These are phyloP conservation scores for Acrocera orbiculus DNA, from an alignment of 2,888 invertebrate species.

Conservation along the genomic window DNA sequence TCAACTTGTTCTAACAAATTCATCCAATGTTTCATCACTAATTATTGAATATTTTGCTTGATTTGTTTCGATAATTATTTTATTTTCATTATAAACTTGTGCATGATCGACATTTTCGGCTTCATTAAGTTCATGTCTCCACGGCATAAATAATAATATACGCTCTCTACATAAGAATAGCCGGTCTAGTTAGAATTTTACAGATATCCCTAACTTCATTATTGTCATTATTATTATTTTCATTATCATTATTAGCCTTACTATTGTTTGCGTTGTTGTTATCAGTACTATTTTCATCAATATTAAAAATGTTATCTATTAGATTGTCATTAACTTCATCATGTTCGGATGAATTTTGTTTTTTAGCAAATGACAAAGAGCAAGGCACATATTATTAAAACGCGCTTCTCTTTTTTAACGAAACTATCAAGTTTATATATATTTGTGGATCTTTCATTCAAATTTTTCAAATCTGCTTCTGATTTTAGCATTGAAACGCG, in stretches of 20 bases:
- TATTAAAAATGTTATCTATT: neutral
- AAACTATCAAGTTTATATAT: conserved; percentile 5
- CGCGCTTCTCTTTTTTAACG: conserved; percentile 1
- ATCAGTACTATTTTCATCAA: neutral
- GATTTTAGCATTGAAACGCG: conserved; percentile 6
- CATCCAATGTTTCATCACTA: neutral
- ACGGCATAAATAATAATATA: conserved; percentile 12
- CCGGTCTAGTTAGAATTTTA: neutral
- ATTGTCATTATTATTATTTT: neutral
- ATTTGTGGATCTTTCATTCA: conserved; percentile 3
- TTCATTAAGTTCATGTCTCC: conserved; percentile 11
- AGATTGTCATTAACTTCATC: neutral
- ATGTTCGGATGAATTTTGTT: neutral
- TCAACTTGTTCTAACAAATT: neutral
- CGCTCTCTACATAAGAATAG: conserved; percentile 7
- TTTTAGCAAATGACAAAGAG: too few relatives aligned
- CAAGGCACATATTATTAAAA: conserved; percentile 4
- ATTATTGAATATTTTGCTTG: neutral
- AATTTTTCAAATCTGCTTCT: conserved; percentile 1
- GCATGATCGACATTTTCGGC: conserved; percentile 8
- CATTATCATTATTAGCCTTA: too few relatives aligned
- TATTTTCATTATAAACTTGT: neutral
- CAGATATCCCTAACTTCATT: neutral
- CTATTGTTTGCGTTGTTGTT: too few relatives aligned
- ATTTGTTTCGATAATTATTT: neutral